phyloP scores from a whole-genome alignment of 2,888 invertebrate species.

The Agrochola macilenta region DNA sequence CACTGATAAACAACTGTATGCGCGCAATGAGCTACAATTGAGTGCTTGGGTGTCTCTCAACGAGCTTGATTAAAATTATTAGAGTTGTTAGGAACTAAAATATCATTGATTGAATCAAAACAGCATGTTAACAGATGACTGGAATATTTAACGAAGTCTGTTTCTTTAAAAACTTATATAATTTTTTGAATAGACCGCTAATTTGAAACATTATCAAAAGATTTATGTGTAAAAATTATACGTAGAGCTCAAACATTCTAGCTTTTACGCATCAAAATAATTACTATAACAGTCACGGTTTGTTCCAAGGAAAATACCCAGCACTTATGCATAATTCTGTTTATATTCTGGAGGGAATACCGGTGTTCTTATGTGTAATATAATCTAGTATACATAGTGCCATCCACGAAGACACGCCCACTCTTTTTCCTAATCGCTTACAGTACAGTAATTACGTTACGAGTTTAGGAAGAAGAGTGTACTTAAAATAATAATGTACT shows the following conservation, averaged over 20 bases:
- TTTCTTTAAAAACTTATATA: neutral
- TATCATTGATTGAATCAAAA: slow-evolving; percentile 21
- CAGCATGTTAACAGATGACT: neutral
- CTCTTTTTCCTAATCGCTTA: too few relatives aligned
- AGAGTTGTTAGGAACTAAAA: slow-evolving; percentile 14
- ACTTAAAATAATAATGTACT: too few relatives aligned
- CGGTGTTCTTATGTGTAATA: neutral
- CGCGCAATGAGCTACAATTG: slow-evolving; percentile 46
- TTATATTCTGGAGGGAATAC: neutral
- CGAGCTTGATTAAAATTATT: slow-evolving; percentile 48
- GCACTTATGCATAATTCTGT: neutral
- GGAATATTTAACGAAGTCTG: neutral
- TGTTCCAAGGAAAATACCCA: slow-evolving; percentile 6
- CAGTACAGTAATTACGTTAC: too few relatives aligned
- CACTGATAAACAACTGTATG: neutral
- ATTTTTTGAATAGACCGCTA: neutral
- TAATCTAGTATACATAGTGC: too few relatives aligned
- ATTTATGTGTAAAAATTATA: neutral
- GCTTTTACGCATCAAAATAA: neutral
- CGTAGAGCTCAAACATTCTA: too few relatives aligned
- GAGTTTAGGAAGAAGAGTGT: too few relatives aligned
- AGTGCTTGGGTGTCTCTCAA: neutral
- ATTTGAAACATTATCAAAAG: neutral
- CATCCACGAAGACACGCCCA: too few relatives aligned
- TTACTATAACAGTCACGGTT: too few relatives aligned